Evolutionary conservation across 2,888 invertebrate species (phyloP), one percentile per base, ranked within the genome.

Genomic region (Gymnocheta viridis): DNA sequence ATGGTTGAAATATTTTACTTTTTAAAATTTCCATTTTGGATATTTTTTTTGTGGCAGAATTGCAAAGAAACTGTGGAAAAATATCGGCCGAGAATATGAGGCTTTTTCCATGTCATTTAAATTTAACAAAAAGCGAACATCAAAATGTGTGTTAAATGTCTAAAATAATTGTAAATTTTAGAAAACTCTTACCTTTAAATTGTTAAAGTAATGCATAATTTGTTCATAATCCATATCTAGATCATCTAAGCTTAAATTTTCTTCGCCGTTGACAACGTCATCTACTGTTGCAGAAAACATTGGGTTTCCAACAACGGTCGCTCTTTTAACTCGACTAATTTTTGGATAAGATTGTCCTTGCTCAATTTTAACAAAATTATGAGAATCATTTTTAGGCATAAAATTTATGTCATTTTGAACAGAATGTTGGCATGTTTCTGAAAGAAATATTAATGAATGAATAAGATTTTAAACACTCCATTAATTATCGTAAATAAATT

Each of bases 201-300:
- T 98, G 94, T 98, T 98, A 94, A 99, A 98, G 93, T 98, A 98
- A 92, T 98, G 96, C 97, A 98, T 97, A 92, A 99, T 96, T 94
- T 98, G 98, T 92, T 98, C 98, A 93, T 98, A 98, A 93, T 98
- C 97, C 97, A 98, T 97, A 91, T 96, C 96, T 86, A 97, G 94
- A 92, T 97, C 96, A 92, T 97, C 96, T 87, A 97, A 93, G 66
- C 94, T 95, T 82, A 95, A 94, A 87, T 94, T 92, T 88, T 95
- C 95, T 51, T 93, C 94, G 84, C 93, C 93, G 86, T 92, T 91
- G 86, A 91, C 91, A 70, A 92, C 92, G 82, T 93, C 93, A 90
- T 93, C 89, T 87, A 91, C 91, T 82, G 92, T 91, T 87, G 89
- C 91, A 72, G 96, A 96, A 92, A 95, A 97, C 96, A 97, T 97